Base-by-base conservation (phyloP, 2,888 invertebrate species). In the Dusona sp. region DNA sequence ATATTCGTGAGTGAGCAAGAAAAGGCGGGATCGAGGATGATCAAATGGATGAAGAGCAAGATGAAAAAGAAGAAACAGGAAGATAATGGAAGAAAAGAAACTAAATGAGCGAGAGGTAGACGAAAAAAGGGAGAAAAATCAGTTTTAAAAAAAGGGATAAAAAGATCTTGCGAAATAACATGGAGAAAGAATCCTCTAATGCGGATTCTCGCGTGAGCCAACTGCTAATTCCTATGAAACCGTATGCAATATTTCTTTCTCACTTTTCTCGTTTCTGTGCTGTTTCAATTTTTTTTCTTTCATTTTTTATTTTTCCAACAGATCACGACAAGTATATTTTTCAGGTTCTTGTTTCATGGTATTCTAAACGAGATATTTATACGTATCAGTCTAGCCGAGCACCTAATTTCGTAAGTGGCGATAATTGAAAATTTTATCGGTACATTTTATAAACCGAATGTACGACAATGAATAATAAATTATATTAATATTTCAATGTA, bases 211-310 rank as follows among this genome's bases (percentile, higher is more conserved):
- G 86, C 86, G 86, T 86, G 86, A 81, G 84, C 86, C 80, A 78
- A 86, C 86, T 75, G 86, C 81, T 81, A 81, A 86, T 86, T 86
- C 84, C 78, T 65, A 78, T 81, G 84, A 70, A 86, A 86, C 65
- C 74, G 77, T 84, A 79, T 51, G 83, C 65, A 79, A 72, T 72
- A 86, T 72, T 42, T 51, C 7, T 42, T 45, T 67, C 22, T 42
- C 29, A 45, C 38, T 67, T 25, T 38, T 22, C 38, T 67, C 22
- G n/a, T 48, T 36, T 6, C 22, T 65, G 33, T 65, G 36, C 38
- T 73, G 8, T 11, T 38, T 25, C 19, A 36, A 22, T 22, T 77
- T 67, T 51, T 48, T 16, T 33, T 54, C 38, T 48, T 65, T 57
- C 13, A 13, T 45, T 45, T 45, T 16, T 45, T 45, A 16, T 25